These are phyloP conservation scores for Lacanobia oleracea DNA, from an alignment of 2,888 invertebrate species.

Conservation along the genomic window DNA sequence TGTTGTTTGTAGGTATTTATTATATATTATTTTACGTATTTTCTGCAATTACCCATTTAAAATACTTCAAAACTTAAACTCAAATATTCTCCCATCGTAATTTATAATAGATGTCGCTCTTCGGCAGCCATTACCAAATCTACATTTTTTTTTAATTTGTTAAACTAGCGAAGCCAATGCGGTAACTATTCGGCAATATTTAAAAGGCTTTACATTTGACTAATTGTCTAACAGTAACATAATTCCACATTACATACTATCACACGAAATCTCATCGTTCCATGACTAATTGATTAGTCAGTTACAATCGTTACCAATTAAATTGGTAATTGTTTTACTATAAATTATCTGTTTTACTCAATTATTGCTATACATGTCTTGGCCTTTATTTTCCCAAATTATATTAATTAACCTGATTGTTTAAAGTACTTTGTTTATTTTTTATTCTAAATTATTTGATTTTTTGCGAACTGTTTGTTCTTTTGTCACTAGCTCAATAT, in stretches of 20 bases:
- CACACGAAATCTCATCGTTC: constrained; percentile 37
- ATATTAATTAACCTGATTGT: not conserved
- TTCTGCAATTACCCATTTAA: not conserved
- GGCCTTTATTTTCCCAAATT: not conserved
- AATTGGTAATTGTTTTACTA: constrained; percentile 26
- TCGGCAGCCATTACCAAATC: constrained; percentile 12
- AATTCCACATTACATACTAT: constrained; percentile 47
- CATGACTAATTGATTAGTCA: constrained; percentile 47
- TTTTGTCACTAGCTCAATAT: too few relatives aligned
- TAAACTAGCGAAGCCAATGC: constrained; percentile 23
- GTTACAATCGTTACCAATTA: constrained; percentile 35
- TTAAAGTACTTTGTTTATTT: too few relatives aligned
- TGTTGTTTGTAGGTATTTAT: too few relatives aligned
- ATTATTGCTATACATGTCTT: not conserved
- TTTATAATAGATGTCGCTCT: constrained; percentile 2
- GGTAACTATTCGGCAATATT: constrained; percentile 21
- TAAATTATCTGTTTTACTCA: constrained; percentile 22
- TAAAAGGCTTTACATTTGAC: constrained; percentile 26
- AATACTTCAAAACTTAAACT: not conserved
- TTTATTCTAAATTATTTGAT: too few relatives aligned
- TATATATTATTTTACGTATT: too few relatives aligned
- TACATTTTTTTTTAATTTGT: constrained; percentile 7
- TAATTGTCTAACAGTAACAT: constrained; percentile 49
- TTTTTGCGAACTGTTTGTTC: too few relatives aligned
- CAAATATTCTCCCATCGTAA: not conserved